These are phyloP conservation scores for Heterotilapia buettikoferi DNA, from an alignment of 2,113 vertebrate genomes.

Conservation along the genomic window DNA sequence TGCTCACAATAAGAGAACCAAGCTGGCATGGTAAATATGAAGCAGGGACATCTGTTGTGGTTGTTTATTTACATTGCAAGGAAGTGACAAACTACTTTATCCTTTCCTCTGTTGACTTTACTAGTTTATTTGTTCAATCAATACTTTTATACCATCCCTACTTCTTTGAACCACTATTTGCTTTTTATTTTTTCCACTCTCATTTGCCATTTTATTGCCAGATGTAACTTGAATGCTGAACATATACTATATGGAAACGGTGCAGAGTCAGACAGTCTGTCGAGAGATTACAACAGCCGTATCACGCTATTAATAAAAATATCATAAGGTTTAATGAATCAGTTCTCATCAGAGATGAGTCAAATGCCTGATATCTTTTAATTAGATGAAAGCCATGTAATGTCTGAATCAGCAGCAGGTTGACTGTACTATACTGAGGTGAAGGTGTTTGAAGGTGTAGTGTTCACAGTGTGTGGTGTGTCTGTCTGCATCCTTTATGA, in stretches of 20 bases:
- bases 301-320: not conserved
- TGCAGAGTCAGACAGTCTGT: not conserved
- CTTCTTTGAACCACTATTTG: not conserved
- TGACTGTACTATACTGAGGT: not conserved
- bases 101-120: conserved; percentile 40
- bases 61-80: conserved; percentile 50
- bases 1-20: not conserved
- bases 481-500: not conserved
- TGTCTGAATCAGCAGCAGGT: not conserved
- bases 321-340: not conserved
- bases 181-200: not conserved
- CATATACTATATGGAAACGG: not conserved
- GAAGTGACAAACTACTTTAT: conserved; percentile 39
- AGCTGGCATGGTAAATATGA: not conserved
- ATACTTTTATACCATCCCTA: conserved; percentile 16
- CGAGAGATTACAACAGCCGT: not conserved
- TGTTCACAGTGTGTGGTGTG: not conserved
- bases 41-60: conserved; percentile 35
- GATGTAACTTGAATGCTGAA: not conserved
- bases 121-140: conserved; percentile 49
- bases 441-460: not conserved
- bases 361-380: not conserved
- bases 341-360: not conserved
- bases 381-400: not conserved
- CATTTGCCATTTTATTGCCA: not conserved